Percentiles rank a stretch among this genome's conserved stretches.
Conservation (phyloP, 2,888 invertebrate species). For the Nomada flava region DNA sequence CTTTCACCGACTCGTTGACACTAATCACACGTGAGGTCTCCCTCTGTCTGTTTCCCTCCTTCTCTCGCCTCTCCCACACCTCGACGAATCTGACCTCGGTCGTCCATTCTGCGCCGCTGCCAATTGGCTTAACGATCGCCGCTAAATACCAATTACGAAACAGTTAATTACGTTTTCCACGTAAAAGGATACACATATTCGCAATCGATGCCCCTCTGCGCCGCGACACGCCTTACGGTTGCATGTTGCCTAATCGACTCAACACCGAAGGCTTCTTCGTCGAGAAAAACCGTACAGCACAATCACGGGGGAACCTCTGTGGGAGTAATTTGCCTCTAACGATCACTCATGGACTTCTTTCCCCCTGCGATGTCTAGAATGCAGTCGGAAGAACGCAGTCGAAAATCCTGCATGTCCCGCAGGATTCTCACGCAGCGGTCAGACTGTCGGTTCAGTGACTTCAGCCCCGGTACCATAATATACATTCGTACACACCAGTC, state of each 20-base stretch:
- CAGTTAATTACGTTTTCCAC: slow-evolving; percentile 65
- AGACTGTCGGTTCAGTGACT: slow-evolving; percentile 48
- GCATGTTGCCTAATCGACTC: slow-evolving; percentile 9
- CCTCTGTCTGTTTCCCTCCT: not conserved
- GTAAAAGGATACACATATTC: slow-evolving; percentile 62
- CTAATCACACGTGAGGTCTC: slow-evolving; percentile 63
- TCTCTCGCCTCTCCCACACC: slow-evolving; percentile 50
- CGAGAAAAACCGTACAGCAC: not conserved
- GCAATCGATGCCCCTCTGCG: slow-evolving; percentile 46
- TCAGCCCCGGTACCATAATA: slow-evolving; percentile 49
- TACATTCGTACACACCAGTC: slow-evolving; percentile 56
- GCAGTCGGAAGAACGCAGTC: not conserved
- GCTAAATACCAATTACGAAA: slow-evolving; percentile 71
- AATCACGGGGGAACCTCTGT: no score
- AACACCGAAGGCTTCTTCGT: not conserved
- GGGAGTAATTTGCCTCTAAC: no score
- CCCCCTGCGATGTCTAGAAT: not conserved
- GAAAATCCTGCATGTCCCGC: slow-evolving; percentile 29
- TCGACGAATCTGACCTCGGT: slow-evolving; percentile 60
- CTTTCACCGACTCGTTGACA: slow-evolving; percentile 72
- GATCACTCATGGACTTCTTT: not conserved
- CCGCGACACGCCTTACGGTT: slow-evolving; percentile 27
- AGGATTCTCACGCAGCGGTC: slow-evolving; percentile 54
- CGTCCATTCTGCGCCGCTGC: slow-evolving; percentile 48
- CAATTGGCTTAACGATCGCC: slow-evolving; percentile 65